phyloP scores from a whole-genome alignment of 2,797 vertebrate genomes.

The Euphonia xanthogaster region DNA sequence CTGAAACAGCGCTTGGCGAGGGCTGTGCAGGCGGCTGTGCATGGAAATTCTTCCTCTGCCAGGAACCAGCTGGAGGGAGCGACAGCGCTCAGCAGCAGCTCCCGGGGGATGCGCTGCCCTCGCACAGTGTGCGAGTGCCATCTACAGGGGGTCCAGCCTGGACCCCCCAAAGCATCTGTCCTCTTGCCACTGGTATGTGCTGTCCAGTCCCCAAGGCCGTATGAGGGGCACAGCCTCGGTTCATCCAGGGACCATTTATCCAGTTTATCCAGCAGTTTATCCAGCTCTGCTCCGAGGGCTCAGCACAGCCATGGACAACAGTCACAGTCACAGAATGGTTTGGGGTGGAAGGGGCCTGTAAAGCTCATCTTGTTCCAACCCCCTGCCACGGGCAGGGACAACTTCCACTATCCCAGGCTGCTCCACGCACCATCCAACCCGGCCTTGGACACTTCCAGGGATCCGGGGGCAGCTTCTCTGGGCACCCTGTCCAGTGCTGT shows the following conservation, averaged over 20 bases:
- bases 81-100: neutral
- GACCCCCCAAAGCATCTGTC: neutral
- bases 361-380: neutral
- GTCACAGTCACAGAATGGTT: neutral
- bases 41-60: neutral
- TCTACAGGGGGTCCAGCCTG: conserved; percentile 25
- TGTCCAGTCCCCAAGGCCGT: neutral
- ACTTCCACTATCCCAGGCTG: neutral
- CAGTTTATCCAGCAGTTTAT: neutral
- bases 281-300: neutral
- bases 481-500: neutral
- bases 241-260: neutral
- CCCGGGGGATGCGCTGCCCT: neutral
- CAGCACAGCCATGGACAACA: neutral
- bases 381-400: neutral
- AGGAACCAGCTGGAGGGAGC: neutral
- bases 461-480: neutral
- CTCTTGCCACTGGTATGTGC: neutral
- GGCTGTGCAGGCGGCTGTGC: neutral
- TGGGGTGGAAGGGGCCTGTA: neutral
- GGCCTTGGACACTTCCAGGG: neutral
- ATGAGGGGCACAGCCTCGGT: neutral
- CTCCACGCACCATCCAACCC: fast-evolving
- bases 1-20: neutral
- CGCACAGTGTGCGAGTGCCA: conserved; percentile 51